Evolutionary conservation across 2,113 vertebrate genomes (phyloP).

Genomic region (Upupa epops): DNA sequence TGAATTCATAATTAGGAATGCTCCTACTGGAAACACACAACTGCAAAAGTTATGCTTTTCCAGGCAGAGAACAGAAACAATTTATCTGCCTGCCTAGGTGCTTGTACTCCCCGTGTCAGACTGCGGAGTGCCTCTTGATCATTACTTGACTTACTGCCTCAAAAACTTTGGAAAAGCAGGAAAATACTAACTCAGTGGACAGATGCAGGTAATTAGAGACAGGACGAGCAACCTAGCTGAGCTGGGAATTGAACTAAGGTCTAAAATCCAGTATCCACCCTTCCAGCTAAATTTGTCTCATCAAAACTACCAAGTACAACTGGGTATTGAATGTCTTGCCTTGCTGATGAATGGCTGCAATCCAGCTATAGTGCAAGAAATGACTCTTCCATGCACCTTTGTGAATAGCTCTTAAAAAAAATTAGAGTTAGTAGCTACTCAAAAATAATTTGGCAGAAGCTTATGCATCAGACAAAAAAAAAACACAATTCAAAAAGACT

Average conservation of each 20-base stretch:
- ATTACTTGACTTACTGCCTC: neutral
- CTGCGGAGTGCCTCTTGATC: neutral
- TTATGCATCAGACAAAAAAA: neutral
- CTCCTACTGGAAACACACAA: slow-evolving; percentile 28
- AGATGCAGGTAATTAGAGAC: neutral
- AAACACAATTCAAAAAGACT: neutral
- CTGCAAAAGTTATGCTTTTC: slow-evolving; percentile 47
- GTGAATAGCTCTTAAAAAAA: neutral
- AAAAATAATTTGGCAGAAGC: neutral
- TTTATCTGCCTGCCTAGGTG: slow-evolving; percentile 24
- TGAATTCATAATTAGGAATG: slow-evolving; percentile 53
- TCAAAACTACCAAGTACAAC: neutral
- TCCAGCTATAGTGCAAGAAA: neutral
- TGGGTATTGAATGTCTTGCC: neutral
- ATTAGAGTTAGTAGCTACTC: neutral
- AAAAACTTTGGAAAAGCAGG: neutral
- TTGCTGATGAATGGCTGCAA: neutral
- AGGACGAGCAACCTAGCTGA: neutral
- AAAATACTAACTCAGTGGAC: neutral
- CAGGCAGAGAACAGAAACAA: slow-evolving; percentile 33
- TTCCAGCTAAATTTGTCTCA: neutral
- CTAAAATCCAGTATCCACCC: neutral
- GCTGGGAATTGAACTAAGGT: neutral
- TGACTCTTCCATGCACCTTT: neutral
- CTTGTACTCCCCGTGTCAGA: neutral